Evolutionary conservation across 1,140 invertebrate species (phyloP).

Genomic region (Penaeus indicus): DNA sequence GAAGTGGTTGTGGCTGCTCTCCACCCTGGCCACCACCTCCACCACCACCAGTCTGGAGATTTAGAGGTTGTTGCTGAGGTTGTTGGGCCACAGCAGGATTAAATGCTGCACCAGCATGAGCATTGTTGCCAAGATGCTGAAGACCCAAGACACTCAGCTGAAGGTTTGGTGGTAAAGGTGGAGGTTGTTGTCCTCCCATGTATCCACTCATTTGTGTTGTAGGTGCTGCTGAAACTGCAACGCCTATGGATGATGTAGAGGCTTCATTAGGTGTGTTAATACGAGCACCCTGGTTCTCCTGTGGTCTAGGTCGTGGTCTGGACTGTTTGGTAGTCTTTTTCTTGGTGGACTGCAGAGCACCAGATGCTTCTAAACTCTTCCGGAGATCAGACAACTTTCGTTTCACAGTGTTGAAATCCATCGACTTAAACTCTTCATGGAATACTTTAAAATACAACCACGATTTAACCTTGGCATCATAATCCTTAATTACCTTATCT

Average conservation of each 20-base stretch:
- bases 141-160: conserved; percentile 54
- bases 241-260: conserved; percentile 3
- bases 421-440: conserved; percentile 68
- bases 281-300: conserved; percentile 28
- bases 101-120: conserved; percentile 43
- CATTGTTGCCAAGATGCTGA: conserved; percentile 47
- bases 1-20: conserved; percentile 45
- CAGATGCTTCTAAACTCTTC: conserved; percentile 50
- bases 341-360: conserved; percentile 47
- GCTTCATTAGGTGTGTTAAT: background rate
- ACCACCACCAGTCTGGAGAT: conserved; percentile 40
- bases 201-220: conserved; percentile 48
- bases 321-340: conserved; percentile 42
- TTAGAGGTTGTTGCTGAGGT: conserved; percentile 42
- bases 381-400: conserved; percentile 64
- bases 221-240: conserved; percentile 33
- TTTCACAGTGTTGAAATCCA: conserved; percentile 67
- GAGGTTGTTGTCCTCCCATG: conserved; percentile 46
- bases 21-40: conserved; percentile 9
- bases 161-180: conserved; percentile 34
- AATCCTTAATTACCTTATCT: conserved; percentile 66
- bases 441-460: conserved; percentile 68
- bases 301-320: conserved; percentile 26
- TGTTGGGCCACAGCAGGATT: conserved; percentile 40
- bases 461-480: conserved; percentile 67